Conservation (phyloP, 1,140 invertebrate species). For the Xylocopa sonorina region DNA sequence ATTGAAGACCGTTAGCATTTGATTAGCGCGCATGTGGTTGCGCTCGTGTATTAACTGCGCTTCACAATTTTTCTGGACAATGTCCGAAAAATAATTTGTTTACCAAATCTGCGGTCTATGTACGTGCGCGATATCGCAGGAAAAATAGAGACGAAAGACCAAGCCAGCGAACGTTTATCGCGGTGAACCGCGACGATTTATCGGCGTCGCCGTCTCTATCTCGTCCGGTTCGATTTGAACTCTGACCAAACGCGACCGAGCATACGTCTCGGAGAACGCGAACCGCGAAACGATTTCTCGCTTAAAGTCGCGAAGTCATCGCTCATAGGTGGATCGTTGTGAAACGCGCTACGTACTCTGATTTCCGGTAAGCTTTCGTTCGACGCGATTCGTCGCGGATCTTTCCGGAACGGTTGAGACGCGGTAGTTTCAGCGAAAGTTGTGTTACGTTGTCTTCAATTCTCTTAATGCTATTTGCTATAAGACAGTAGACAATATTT, state of each 20-base stretch:
- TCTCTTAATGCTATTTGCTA: no score
- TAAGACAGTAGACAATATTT: no score
- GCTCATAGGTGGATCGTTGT: conserved; percentile 22
- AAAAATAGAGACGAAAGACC: conserved; percentile 46
- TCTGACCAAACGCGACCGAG: conserved; percentile 54
- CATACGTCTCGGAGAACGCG: conserved; percentile 44
- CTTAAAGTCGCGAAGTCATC: background rate
- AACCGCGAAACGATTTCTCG: conserved; percentile 58
- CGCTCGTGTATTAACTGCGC: no score
- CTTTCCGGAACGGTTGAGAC: no score
- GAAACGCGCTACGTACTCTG: no score
- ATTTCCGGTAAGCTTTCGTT: no score
- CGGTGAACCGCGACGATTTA: conserved; percentile 66
- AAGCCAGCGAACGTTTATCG: conserved; percentile 64
- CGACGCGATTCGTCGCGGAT: no score
- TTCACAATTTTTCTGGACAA: background rate
- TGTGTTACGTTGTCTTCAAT: no score
- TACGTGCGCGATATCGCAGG: conserved; percentile 59
- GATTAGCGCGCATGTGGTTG: no score
- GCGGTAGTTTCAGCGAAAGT: no score
- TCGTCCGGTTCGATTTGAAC: conserved; percentile 67
- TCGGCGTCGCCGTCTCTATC: conserved; percentile 65
- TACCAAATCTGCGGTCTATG: conserved; percentile 64
- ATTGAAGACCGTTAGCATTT: no score
- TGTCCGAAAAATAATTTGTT: conserved; percentile 65